phyloP scores from a whole-genome alignment of 2,888 invertebrate species.

The Orchesellides sinensis region DNA sequence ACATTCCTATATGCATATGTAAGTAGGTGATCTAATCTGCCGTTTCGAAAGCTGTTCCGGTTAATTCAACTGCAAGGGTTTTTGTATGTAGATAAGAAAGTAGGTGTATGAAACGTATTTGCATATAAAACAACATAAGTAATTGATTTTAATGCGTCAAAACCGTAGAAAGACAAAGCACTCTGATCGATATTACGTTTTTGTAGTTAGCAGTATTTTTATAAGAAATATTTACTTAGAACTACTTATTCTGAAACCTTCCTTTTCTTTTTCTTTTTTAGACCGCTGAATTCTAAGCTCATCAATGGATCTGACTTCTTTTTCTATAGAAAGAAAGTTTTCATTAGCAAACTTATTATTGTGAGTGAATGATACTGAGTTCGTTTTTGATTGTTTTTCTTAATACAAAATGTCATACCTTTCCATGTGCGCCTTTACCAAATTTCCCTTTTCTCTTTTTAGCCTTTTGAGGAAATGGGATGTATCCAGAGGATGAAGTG shows the following conservation, averaged over 20 bases:
- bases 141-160: no score
- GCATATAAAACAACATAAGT: no score
- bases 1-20: no score
- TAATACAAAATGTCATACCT: constrained; percentile 3
- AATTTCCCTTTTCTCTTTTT: constrained; percentile 40
- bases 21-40: no score
- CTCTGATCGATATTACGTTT: background rate
- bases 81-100: no score
- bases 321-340: constrained; percentile 78
- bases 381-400: background rate
- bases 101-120: no score
- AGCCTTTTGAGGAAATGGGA: constrained; percentile 37
- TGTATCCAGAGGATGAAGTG: constrained; percentile 19
- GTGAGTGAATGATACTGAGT: background rate
- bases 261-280: constrained; percentile 78
- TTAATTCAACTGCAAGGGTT: no score
- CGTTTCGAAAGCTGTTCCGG: no score
- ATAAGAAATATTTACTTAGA: background rate
- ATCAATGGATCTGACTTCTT: constrained; percentile 83
- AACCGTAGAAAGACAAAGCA: no score
- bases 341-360: background rate
- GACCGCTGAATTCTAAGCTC: constrained; percentile 82
- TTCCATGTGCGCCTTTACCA: constrained; percentile 16
- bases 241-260: background rate
- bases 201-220: background rate